Conservation (phyloP, 1,140 invertebrate species). For the Fopius arisanus region DNA sequence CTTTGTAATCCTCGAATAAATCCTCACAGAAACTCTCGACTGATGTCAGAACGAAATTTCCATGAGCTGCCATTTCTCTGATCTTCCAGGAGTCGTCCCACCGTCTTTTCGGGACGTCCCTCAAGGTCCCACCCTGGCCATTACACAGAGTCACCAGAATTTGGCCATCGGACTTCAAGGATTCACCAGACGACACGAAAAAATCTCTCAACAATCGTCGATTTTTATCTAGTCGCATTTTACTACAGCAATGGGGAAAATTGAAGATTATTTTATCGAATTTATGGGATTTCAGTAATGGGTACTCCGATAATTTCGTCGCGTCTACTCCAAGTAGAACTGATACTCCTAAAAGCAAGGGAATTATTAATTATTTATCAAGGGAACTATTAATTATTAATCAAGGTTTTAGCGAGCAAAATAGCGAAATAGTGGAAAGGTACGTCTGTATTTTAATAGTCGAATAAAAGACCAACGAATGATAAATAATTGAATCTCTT, state of each 20-base stretch:
- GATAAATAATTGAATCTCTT: background rate
- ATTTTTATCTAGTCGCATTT: slow-evolving; percentile 72
- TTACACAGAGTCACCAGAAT: slow-evolving; percentile 68
- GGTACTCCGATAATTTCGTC: slow-evolving; percentile 54
- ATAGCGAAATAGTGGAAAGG: no score
- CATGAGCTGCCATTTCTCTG: slow-evolving; percentile 68
- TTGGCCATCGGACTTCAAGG: slow-evolving; percentile 56
- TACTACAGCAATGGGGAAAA: slow-evolving; percentile 73
- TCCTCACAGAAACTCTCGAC: slow-evolving; percentile 60
- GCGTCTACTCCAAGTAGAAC: slow-evolving; percentile 67
- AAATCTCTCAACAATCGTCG: slow-evolving; percentile 66
- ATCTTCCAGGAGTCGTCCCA: slow-evolving; percentile 74
- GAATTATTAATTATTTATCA: slow-evolving; percentile 22
- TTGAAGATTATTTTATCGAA: slow-evolving; percentile 71
- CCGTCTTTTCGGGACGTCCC: slow-evolving; percentile 62
- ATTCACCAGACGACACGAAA: slow-evolving; percentile 62
- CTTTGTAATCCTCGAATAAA: slow-evolving; percentile 56
- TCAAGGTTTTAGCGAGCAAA: no score
- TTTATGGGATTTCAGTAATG: slow-evolving; percentile 41
- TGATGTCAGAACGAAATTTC: slow-evolving; percentile 62
- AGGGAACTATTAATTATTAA: no score
- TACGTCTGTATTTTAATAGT: no score
- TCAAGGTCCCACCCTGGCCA: slow-evolving; percentile 71
- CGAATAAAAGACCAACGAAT: no score
- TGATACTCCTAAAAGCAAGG: slow-evolving; percentile 61